Percentiles rank a stretch among this genome's conserved stretches.
Conservation (phyloP, 2,113 vertebrate genomes). For the Phasianus colchicus region DNA sequence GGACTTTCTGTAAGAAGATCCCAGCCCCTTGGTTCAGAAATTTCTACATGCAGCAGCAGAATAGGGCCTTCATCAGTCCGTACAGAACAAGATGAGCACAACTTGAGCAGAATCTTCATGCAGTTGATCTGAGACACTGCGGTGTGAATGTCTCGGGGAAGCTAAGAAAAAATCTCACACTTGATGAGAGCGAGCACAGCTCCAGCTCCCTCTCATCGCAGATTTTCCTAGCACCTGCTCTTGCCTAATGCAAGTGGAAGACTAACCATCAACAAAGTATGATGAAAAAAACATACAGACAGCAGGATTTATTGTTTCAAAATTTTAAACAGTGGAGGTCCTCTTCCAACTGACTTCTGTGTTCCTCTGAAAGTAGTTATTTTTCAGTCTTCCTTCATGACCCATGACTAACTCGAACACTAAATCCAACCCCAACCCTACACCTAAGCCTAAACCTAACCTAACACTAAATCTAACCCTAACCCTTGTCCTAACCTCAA, state of each 20-base stretch:
- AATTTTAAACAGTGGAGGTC: neutral
- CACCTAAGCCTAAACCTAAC: too few relatives aligned
- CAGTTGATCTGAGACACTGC: neutral
- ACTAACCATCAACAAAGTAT: neutral
- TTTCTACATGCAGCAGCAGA: neutral
- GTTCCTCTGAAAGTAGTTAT: neutral
- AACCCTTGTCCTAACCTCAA: too few relatives aligned
- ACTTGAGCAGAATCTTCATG: neutral
- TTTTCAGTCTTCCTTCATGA: neutral
- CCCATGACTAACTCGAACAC: too few relatives aligned
- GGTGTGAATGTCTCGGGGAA: neutral
- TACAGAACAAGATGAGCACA: neutral
- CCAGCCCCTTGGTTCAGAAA: neutral
- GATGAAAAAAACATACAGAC: neutral
- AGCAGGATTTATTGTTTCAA: neutral
- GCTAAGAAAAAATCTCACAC: neutral
- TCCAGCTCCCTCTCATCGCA: neutral
- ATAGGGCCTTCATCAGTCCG: neutral
- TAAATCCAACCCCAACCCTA: too few relatives aligned
- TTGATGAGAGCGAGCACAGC: neutral
- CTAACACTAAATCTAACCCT: too few relatives aligned
- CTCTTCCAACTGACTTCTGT: neutral
- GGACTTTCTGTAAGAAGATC: neutral
- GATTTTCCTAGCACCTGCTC: neutral
- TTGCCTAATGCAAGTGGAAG: neutral